These are phyloP conservation scores for Xiphophorus maculatus DNA, from an alignment of 2,113 vertebrate genomes.

Conservation along the genomic window DNA sequence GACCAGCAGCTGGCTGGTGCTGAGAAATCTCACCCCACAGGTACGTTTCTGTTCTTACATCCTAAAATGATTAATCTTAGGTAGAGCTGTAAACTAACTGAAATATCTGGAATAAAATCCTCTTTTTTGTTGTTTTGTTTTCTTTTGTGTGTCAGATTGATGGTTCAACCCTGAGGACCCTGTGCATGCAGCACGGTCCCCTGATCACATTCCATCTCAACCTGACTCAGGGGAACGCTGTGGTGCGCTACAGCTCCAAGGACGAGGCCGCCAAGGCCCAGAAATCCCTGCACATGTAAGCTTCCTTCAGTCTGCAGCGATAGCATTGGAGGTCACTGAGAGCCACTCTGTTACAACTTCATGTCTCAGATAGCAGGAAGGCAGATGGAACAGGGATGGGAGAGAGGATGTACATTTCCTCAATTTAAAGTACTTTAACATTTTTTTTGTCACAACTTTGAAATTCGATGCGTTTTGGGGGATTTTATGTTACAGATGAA, in stretches of 20 bases:
- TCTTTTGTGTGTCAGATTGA: slow-evolving; percentile 85
- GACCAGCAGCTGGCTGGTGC: slow-evolving; percentile 97
- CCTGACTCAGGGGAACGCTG: slow-evolving; percentile 97
- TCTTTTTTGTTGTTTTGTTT: not conserved
- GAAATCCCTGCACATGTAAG: slow-evolving; percentile 99
- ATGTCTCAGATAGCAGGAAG: too few species aligned
- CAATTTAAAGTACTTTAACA: too few species aligned
- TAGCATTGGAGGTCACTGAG: not conserved
- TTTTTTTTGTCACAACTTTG: too few species aligned
- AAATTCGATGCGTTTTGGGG: not conserved
- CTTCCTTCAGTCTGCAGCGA: not conserved
- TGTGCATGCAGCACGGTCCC: slow-evolving; percentile 98
- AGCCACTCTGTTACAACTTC: too few species aligned
- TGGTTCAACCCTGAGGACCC: slow-evolving; percentile 95
- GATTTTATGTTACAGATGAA: not conserved
- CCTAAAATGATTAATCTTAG: too few species aligned
- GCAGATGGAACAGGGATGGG: too few species aligned
- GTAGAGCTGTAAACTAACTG: not conserved
- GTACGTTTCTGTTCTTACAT: slow-evolving; percentile 66
- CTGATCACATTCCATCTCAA: slow-evolving; percentile 99
- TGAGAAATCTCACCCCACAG: slow-evolving; percentile 98
- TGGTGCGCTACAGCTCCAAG: slow-evolving; percentile 99
- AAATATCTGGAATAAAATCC: too few species aligned
- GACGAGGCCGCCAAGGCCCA: slow-evolving; percentile 98
- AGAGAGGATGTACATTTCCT: too few species aligned